Evolutionary conservation across 1,140 invertebrate species (phyloP).

Genomic region (Drosophila teissieri): DNA sequence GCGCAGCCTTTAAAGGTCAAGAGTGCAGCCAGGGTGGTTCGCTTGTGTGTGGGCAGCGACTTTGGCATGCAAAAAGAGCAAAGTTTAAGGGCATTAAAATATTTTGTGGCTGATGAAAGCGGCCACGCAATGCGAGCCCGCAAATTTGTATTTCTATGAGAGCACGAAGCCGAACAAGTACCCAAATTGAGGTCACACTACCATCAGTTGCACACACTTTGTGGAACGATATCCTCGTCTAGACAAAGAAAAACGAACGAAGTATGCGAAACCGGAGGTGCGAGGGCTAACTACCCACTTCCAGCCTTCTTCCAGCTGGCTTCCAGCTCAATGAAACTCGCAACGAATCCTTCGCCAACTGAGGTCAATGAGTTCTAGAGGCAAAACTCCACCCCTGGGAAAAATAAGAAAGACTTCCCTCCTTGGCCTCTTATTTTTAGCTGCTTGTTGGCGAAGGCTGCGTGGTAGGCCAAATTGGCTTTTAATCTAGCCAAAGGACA

Average conservation of each 20-base stretch:
- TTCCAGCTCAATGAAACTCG: slow-evolving; percentile 66
- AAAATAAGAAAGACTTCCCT: neutral
- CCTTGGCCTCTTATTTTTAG: slow-evolving; percentile 63
- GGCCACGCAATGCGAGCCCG: slow-evolving; percentile 61
- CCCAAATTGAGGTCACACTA: slow-evolving; percentile 51
- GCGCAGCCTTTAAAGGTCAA: slow-evolving; percentile 75
- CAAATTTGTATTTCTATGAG: slow-evolving; percentile 50
- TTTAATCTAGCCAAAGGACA: slow-evolving; percentile 50
- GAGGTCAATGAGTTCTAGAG: slow-evolving; percentile 78
- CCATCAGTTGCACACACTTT: slow-evolving; percentile 26
- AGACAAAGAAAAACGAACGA: neutral
- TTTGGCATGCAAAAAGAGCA: slow-evolving; percentile 69
- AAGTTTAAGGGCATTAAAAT: slow-evolving; percentile 82
- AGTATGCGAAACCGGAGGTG: neutral
- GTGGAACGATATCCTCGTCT: slow-evolving; percentile 12
- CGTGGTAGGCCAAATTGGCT: slow-evolving; percentile 41
- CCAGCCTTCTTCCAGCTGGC: slow-evolving; percentile 21
- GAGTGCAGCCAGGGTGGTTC: slow-evolving; percentile 60
- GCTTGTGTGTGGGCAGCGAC: slow-evolving; percentile 42
- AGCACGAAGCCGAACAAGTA: slow-evolving; percentile 63
- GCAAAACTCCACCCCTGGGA: slow-evolving; percentile 34
- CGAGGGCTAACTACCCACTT: neutral
- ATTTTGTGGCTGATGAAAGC: slow-evolving; percentile 74
- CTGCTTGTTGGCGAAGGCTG: slow-evolving; percentile 41
- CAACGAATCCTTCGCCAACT: slow-evolving; percentile 21